A percentile compares a stretch with the other conserved stretches of the same genome.
These are phyloP conservation scores for Trissolcus brochymenae DNA, from an alignment of 2,888 invertebrate species.

Conservation along the genomic window DNA sequence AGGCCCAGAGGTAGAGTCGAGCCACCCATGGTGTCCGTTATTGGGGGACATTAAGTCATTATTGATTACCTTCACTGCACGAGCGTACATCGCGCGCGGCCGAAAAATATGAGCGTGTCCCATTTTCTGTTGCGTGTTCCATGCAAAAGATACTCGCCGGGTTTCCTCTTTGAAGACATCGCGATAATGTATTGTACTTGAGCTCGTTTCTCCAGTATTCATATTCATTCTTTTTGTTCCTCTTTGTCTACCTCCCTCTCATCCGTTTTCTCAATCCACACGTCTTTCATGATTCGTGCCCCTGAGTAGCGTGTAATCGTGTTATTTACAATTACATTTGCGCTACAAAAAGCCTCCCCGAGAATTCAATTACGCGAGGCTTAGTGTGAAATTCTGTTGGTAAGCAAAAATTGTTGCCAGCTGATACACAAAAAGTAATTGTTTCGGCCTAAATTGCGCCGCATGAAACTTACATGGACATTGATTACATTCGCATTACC, in stretches of 20 bases:
- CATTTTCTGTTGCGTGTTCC: conserved; percentile 59
- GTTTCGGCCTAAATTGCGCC: conserved; percentile 20
- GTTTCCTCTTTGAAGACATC: conserved; percentile 60
- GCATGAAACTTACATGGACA: conserved; percentile 9
- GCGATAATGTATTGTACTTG: conserved; percentile 66
- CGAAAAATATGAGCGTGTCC: conserved; percentile 59
- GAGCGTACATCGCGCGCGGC: conserved; percentile 61
- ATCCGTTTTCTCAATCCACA: background rate
- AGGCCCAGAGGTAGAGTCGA: conserved; percentile 64
- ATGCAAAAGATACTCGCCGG: conserved; percentile 58
- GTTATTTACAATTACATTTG: conserved; percentile 55
- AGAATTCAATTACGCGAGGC: conserved; percentile 41
- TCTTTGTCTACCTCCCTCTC: conserved; percentile 27
- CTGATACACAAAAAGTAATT: conserved; percentile 33
- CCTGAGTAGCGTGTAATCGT: conserved; percentile 43
- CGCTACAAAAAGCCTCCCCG: conserved; percentile 13
- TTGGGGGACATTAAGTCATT: conserved; percentile 75
- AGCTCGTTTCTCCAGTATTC: conserved; percentile 30
- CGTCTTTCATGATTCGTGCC: conserved; percentile 34
- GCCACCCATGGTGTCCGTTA: conserved; percentile 75
- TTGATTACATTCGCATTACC: conserved; percentile 20
- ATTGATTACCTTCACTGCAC: conserved; percentile 72
- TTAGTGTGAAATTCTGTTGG: conserved; percentile 22
- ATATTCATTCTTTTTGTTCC: conserved; percentile 13
- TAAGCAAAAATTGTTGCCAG: conserved; percentile 26